Conservation (phyloP, 2,113 vertebrate genomes). For the Forbesichthys papilliferus region DNA sequence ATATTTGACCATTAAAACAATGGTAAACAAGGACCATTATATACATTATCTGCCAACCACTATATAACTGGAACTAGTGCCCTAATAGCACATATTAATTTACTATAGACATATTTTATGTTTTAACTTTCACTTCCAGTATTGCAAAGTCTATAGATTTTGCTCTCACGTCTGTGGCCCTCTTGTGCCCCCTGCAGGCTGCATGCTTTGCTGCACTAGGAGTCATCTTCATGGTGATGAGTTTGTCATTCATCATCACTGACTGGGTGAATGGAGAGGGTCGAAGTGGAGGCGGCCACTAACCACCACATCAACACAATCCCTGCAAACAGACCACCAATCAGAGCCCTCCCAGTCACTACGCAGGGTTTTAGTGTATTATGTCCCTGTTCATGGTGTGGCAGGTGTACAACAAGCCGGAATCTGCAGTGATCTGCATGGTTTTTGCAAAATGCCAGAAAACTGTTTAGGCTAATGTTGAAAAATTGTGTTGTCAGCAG, state of each 20-base stretch:
- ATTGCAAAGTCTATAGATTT: neutral
- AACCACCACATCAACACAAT: constrained; percentile 42
- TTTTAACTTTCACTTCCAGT: neutral
- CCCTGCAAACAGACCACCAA: constrained; percentile 13
- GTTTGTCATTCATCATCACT: too few species aligned
- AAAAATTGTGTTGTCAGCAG: neutral
- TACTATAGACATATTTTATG: too few species aligned
- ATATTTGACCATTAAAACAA: too few species aligned
- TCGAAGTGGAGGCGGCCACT: constrained; percentile 73
- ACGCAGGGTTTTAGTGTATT: neutral
- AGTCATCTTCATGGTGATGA: constrained; percentile 85
- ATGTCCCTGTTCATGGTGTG: too few species aligned
- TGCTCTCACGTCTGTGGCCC: neutral
- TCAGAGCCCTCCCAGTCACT: constrained; percentile 41
- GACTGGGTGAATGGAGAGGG: constrained; percentile 79
- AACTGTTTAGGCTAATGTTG: constrained; percentile 11
- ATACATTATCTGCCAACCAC: too few species aligned
- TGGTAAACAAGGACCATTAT: too few species aligned
- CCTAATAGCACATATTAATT: too few species aligned
- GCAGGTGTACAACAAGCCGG: too few species aligned
- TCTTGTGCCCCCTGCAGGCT: constrained; percentile 65
- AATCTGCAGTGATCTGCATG: too few species aligned
- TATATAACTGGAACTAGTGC: too few species aligned
- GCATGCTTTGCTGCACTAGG: constrained; percentile 79
- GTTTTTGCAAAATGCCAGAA: too few species aligned